Evolutionary conservation across 2,888 invertebrate genomes (phyloP).

Genomic region (Eulithis testata): DNA sequence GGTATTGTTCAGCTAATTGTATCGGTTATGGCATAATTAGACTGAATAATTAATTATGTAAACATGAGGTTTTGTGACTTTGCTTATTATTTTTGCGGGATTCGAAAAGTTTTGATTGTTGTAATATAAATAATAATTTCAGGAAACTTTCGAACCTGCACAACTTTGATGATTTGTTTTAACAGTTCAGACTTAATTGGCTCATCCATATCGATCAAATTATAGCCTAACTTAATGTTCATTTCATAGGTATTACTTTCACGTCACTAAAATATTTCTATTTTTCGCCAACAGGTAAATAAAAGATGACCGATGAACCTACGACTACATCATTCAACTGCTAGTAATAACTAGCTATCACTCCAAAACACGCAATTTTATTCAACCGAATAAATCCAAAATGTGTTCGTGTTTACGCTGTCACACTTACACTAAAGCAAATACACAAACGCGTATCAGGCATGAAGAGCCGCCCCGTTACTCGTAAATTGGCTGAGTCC

Average conservation of each 20-base stretch:
- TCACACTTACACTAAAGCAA: constrained; percentile 20
- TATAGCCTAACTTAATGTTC: too few relatives aligned
- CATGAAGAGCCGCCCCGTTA: constrained; percentile 49
- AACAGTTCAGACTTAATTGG: too few relatives aligned
- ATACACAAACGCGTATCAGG: constrained; percentile 37
- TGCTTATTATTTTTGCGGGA: constrained; percentile 1
- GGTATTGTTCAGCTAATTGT: constrained; percentile 42
- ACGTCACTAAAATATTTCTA: neutral
- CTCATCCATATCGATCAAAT: too few relatives aligned
- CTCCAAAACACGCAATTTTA: neutral
- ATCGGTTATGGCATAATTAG: constrained; percentile 30
- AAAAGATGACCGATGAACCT: neutral
- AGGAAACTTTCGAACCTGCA: neutral
- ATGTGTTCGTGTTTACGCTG: constrained; percentile 8
- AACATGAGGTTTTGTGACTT: constrained; percentile 22
- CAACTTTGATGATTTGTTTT: too few relatives aligned
- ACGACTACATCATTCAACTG: too few relatives aligned
- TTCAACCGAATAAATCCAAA: constrained; percentile 3
- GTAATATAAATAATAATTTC: neutral
- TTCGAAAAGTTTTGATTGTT: constrained; percentile 13
- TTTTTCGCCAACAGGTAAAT: constrained; percentile 2
- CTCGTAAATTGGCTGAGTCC: constrained; percentile 41
- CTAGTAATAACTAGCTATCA: too few relatives aligned
- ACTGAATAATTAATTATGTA: constrained; percentile 23
- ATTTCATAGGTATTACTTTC: too few relatives aligned